phyloP scores from a whole-genome alignment of 2,797 vertebrate genomes.

The Tokudaia muenninki region DNA sequence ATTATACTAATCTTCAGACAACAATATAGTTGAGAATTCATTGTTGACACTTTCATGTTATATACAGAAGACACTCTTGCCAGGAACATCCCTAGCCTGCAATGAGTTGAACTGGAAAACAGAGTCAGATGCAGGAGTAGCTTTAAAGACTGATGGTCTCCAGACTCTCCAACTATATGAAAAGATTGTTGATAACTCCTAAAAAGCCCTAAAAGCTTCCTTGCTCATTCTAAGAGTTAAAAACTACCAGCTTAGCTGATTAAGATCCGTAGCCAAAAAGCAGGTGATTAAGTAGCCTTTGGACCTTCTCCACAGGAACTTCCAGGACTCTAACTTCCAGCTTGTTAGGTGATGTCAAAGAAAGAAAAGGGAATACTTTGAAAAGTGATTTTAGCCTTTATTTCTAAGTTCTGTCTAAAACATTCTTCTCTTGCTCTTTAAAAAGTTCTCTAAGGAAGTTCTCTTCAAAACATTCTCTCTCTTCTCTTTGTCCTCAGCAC shows the following conservation, averaged over 20 bases:
- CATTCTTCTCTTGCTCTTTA: not conserved
- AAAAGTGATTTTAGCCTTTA: not conserved
- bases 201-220: not conserved
- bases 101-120: not conserved
- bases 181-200: not conserved
- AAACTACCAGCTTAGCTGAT: not conserved
- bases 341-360: not conserved
- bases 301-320: not conserved
- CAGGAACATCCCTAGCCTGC: not conserved
- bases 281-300: not conserved
- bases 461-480: not conserved
- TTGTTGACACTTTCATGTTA: not conserved
- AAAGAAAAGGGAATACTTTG: not conserved
- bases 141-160: not conserved
- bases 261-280: not conserved
- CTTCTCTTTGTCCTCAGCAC: not conserved
- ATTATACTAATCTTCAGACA: not conserved
- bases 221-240: not conserved
- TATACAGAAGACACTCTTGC: not conserved
- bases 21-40: not conserved
- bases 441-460: not conserved
- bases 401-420: not conserved
- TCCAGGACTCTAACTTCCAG: not conserved
- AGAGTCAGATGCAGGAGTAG: not conserved
- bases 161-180: not conserved